Evolutionary conservation across 2,888 invertebrate genomes (phyloP), one percentile per base, ranked within the genome.

Genomic region (Drosophila falleni): DNA sequence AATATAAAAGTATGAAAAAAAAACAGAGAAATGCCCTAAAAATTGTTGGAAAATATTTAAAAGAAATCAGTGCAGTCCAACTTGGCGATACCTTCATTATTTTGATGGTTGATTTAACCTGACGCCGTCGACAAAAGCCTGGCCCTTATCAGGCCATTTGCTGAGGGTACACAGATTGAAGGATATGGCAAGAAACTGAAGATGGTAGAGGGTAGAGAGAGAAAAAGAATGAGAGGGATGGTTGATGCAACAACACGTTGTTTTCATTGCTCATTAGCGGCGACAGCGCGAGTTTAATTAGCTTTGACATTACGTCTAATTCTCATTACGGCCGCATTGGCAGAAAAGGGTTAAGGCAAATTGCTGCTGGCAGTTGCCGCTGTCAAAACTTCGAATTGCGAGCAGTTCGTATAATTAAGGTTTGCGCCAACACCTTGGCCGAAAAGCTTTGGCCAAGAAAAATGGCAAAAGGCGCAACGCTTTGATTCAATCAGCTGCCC

Each of bases 201-300:
- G 8, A 33, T 16, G 29, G 29, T 29, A 41, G 49, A 8, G 0
- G 6, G 0, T 29, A 8, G 10, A 0, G 15, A n/a, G 54, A 55
- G 41, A 39, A 5, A 4, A 10, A 29, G 5, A n/a, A n/a, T 11
- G 44, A n/a, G 49, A 19, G 19, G 56, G 65, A 55, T 56, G 54
- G 31, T 41, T 69, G 55, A 11, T 63, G 61, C 74, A 72, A 89
- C 78, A 91, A 91, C 91, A 91, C 91, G 89, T 91, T 91, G 90
- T 90, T 91, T 91, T 91, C 91, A 91, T 91, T 91, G 91, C 91
- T 91, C 91, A 91, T 91, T 91, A 91, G 90, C 80, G 75, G 87
- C 87, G 85, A 90, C 82, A 77, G 87, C 87, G 81, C 83, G 77
- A 89, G 80, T 89, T 89, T 89, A 90, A 89, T 90, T 90, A 87